A percentile compares a stretch with the other conserved stretches of the same genome.
These are phyloP conservation scores for Ophion ellenae DNA, from an alignment of 2,888 invertebrate species.

Conservation along the genomic window DNA sequence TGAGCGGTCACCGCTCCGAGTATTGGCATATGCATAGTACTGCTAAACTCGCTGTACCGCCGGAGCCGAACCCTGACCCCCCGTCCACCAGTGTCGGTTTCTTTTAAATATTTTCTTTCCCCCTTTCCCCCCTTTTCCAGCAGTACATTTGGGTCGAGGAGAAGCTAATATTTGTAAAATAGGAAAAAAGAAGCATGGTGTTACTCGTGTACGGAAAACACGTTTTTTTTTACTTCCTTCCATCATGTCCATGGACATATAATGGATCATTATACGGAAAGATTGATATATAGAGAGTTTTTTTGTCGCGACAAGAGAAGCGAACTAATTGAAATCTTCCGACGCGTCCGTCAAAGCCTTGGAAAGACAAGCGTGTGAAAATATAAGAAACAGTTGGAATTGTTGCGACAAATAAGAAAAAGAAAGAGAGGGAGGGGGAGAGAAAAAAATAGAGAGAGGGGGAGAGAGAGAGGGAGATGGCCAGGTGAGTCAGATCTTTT, in stretches of 20 bases:
- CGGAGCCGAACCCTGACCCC: too few relatives aligned
- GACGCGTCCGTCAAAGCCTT: not conserved
- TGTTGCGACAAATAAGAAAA: slow-evolving; percentile 41
- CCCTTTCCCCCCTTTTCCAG: not conserved
- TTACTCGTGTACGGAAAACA: not conserved
- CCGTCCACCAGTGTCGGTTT: too few relatives aligned
- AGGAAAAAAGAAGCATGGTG: not conserved
- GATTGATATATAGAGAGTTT: slow-evolving; percentile 5
- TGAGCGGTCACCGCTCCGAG: too few relatives aligned
- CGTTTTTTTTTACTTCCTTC: not conserved
- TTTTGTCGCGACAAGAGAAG: not conserved
- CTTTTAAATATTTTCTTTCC: too few relatives aligned
- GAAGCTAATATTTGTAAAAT: not conserved
- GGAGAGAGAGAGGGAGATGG: slow-evolving; percentile 6
- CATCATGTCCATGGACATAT: not conserved
- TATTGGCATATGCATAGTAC: too few relatives aligned
- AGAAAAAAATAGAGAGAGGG: not conserved
- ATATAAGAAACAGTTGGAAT: slow-evolving; percentile 28
- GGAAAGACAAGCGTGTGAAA: slow-evolving; percentile 37
- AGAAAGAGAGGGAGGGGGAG: slow-evolving; percentile 5
- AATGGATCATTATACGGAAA: not conserved
- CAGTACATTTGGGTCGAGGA: not conserved
- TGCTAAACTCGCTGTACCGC: too few relatives aligned
- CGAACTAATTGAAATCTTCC: slow-evolving; percentile 20
- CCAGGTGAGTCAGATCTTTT: slow-evolving; percentile 34